Base-by-base conservation (phyloP, 2,113 vertebrate genomes). In the Cervus canadensis region DNA sequence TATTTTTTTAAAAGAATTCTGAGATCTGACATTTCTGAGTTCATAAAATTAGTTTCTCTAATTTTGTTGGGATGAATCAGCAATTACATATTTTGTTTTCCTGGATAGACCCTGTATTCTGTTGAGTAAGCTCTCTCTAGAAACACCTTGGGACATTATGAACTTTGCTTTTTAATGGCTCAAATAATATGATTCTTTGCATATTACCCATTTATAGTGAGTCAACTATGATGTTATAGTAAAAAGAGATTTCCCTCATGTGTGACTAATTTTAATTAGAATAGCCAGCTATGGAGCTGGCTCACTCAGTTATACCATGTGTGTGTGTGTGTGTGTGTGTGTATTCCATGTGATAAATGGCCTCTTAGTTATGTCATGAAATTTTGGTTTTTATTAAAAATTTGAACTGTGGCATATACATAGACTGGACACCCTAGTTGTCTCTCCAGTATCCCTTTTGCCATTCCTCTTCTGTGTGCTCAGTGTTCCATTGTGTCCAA, bases 181-280 rank as follows among this genome's bases (percentile, higher is more conserved):
- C 33, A 81, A 67, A 40, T 50, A 79, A 67, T 76, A 26, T 0
- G 25, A 76, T 76, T 45, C n/a, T 84, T 84, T 83, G 78, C 45
- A 78, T 33, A 33, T 91, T 52, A 81, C 11, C 15, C 16, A 0
- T 71, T 57, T 52, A 13, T 91, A 28, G 17, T 12, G 45, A 94
- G 43, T 91, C 33, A 91, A 36, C 13, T 43, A 12, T 52, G 26
- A 26, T 57, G 40, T 52, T 11, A 33, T 7, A 90, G 19, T 81
- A n/a, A 90, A 57, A 67, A 50, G 7, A 40, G 3, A 64, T 48
- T 89, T 56, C 57, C 40, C 48, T 90, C 78, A 33, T 3, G 9
- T 91, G 4, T 59, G 59, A 28, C 87, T 90, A 59, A 59, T 94
- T 90, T 94, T 90, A 79, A 81, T 90, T 78, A 30, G 62, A 67